A percentile compares a stretch with the other conserved stretches of the same genome.
phyloP scores from a whole-genome alignment of 1,140 invertebrate species.

The Thrips palmi region DNA sequence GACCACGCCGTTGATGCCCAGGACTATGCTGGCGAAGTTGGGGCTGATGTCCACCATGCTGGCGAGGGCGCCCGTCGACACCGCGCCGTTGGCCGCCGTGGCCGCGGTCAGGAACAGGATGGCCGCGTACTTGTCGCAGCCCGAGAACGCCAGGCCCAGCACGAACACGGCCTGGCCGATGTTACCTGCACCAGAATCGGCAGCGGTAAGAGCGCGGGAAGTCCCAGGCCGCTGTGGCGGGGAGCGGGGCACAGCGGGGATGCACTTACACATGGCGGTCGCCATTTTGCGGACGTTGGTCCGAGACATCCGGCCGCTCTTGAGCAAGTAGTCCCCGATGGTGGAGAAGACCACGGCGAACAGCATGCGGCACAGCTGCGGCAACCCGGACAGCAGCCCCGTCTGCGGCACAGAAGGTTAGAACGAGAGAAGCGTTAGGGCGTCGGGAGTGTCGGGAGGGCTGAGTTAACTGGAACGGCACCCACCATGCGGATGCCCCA shows the following conservation, averaged over 20 bases:
- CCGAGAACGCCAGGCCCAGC: constrained; percentile 35
- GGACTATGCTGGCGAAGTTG: constrained; percentile 42
- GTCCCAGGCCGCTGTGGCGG: too few species aligned
- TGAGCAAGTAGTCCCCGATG: constrained; percentile 41
- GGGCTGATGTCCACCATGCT: constrained; percentile 44
- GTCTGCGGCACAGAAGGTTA: constrained; percentile 25
- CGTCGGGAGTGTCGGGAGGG: not conserved
- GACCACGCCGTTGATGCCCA: constrained; percentile 36
- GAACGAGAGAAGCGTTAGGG: constrained; percentile 13
- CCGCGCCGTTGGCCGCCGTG: constrained; percentile 38
- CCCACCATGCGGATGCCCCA: constrained; percentile 44
- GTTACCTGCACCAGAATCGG: constrained; percentile 20
- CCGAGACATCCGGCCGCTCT: constrained; percentile 32
- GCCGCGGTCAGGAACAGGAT: constrained; percentile 39
- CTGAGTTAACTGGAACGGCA: constrained; percentile 7
- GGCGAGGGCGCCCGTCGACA: constrained; percentile 41
- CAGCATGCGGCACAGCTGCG: constrained; percentile 47
- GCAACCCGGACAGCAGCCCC: constrained; percentile 41
- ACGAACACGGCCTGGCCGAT: constrained; percentile 34
- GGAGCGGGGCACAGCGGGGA: too few species aligned
- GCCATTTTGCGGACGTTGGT: constrained; percentile 47
- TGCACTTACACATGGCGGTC: constrained; percentile 35
- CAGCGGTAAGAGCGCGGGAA: too few species aligned
- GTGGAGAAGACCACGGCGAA: constrained; percentile 51
- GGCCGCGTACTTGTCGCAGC: constrained; percentile 37